Evolutionary conservation across 2,888 invertebrate species (phyloP).

Genomic region (Diaperis boleti): DNA sequence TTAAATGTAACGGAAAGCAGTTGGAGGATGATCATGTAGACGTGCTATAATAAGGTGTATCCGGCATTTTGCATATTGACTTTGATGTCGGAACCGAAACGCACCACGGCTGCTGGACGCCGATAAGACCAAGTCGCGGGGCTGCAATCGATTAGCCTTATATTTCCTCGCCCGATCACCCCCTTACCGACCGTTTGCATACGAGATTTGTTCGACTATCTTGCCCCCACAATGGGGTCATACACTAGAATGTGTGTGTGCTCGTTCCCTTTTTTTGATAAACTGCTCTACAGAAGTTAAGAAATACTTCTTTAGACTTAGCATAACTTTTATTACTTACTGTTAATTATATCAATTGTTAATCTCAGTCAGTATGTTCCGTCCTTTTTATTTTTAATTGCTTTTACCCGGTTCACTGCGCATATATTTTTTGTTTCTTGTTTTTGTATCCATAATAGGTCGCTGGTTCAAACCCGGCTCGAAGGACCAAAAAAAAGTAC

Average conservation of each 20-base stretch:
- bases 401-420: too few relatives aligned
- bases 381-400: too few relatives aligned
- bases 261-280: conserved; percentile 15
- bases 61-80: conserved; percentile 58
- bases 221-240: conserved; percentile 52
- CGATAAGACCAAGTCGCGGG: conserved; percentile 60
- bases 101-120: conserved; percentile 60
- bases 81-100: conserved; percentile 54
- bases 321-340: too few relatives aligned
- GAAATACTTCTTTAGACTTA: background rate
- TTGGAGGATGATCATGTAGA: conserved; percentile 34
- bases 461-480: too few relatives aligned
- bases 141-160: conserved; percentile 57
- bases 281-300: too few relatives aligned
- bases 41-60: conserved; percentile 46
- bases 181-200: conserved; percentile 47
- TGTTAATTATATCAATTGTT: too few relatives aligned
- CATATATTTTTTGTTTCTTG: too few relatives aligned
- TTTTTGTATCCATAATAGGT: too few relatives aligned
- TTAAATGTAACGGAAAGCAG: conserved; percentile 42
- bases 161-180: conserved; percentile 53
- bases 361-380: too few relatives aligned
- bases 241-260: conserved; percentile 31
- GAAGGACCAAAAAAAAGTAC: too few relatives aligned
- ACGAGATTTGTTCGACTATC: conserved; percentile 52